These are phyloP conservation scores for Drosophila merina DNA, from an alignment of 2,888 invertebrate genomes.

Conservation along the genomic window DNA sequence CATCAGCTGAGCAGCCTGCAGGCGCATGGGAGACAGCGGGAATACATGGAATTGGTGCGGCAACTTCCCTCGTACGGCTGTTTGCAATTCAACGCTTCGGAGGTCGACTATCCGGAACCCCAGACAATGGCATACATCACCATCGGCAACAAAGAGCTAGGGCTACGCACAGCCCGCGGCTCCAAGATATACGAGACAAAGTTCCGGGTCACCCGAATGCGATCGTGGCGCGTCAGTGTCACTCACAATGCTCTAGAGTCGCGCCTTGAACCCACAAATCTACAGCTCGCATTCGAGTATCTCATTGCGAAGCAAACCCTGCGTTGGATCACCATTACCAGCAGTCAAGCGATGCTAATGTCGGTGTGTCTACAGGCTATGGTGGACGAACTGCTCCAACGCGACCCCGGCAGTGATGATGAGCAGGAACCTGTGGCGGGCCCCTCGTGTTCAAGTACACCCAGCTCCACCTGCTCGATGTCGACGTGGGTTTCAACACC, in stretches of 20 bases:
- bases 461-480: constrained; percentile 59
- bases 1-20: constrained; percentile 89
- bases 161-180: constrained; percentile 87
- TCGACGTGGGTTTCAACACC: constrained; percentile 48
- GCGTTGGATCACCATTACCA: constrained; percentile 96
- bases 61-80: constrained; percentile 95
- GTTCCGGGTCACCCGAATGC: constrained; percentile 97
- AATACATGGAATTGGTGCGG: constrained; percentile 94
- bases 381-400: constrained; percentile 92
- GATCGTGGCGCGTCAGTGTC: constrained; percentile 98
- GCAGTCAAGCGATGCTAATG: constrained; percentile 96
- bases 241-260: constrained; percentile 85
- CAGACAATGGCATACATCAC: constrained; percentile 89
- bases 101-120: constrained; percentile 90
- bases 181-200: constrained; percentile 90
- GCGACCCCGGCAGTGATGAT: constrained; percentile 53
- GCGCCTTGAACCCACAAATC: constrained; percentile 71
- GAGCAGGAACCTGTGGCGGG: constrained; percentile 64
- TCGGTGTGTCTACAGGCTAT: constrained; percentile 97
- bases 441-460: constrained; percentile 71
- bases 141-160: constrained; percentile 94
- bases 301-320: constrained; percentile 95
- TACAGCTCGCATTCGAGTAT: constrained; percentile 97
- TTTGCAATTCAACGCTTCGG: constrained; percentile 90
- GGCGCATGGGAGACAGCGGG: constrained; percentile 91